Base-by-base conservation (phyloP, 2,888 invertebrate genomes). In the Platycheirus rosarum region DNA sequence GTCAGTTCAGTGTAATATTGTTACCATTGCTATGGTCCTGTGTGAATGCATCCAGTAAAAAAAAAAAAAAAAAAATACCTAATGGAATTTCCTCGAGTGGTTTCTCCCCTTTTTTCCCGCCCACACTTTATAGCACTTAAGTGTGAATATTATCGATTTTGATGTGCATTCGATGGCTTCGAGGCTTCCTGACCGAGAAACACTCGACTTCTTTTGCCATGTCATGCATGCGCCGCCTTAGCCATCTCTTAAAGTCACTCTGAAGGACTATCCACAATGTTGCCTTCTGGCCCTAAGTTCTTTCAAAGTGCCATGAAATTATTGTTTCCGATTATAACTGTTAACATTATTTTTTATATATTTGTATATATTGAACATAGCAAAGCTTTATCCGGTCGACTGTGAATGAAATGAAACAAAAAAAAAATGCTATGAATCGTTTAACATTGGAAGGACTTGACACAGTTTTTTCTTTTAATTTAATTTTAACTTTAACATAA, bases 91-190 rank as follows among this genome's bases (percentile, higher is more conserved):
- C 57, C 46, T 73, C 73, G 32, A 84, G 63, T 74, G 73, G 48
- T 71, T 20, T 44, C 18, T 44, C 35, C 8, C 40, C 68, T n/a
- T 37, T 6, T 20, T 40, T 23, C 32, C 32, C 14, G 9, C 0
- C 35, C 18, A n/a, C 18, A 26, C 51, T 37, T 26, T 40, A 66
- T 48, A 66, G 44, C 70, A 80, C 70, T 84, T 78, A 69, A 84
- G 68, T 77, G 68, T 57, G 66, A 77, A 73, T 73, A 77, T 73
- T 84, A 77, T 84, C 68, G 73, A 84, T 73, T 73, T 77, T 84
- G 68, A 63, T 77, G 82, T 73, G 62, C 66, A 77, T 46, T 80
- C 70, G 74, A 79, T 69, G 78, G 23, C 16, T 51, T 57, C 37
- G 74, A 63, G 78, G 23, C 16, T 51, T 57, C 37, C 51, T 66